phyloP scores from a whole-genome alignment of 2,113 vertebrate species.

The Tursiops truncatus region DNA sequence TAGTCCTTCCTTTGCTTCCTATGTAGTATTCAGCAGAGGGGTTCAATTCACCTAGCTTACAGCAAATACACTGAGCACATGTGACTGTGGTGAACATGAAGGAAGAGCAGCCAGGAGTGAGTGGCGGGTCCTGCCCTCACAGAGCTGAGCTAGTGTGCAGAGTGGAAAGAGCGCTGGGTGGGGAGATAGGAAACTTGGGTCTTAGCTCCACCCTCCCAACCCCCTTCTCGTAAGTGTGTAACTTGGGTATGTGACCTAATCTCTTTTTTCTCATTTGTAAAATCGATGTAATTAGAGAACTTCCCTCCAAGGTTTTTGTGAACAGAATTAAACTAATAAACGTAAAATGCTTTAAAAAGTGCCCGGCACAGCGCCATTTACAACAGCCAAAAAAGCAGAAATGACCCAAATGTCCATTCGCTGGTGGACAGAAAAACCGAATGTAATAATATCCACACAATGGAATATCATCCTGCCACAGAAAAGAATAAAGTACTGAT shows the following conservation, averaged over 20 bases:
- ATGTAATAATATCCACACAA: no score
- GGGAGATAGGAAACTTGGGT: background rate
- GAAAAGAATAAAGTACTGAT: background rate
- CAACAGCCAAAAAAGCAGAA: background rate
- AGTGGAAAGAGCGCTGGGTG: accelerated
- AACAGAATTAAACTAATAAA: background rate
- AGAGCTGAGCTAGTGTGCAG: background rate
- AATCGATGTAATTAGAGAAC: background rate
- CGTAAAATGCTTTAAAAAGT: background rate
- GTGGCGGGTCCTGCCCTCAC: accelerated
- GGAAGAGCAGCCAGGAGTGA: background rate
- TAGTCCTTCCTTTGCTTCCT: background rate
- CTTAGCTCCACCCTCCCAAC: background rate
- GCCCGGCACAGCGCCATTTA: background rate
- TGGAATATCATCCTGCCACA: background rate
- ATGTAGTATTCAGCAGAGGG: background rate
- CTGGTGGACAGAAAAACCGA: background rate
- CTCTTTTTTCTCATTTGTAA: background rate
- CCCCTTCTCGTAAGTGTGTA: background rate
- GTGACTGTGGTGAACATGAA: background rate
- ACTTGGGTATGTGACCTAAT: background rate
- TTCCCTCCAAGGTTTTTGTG: background rate
- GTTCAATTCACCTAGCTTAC: background rate
- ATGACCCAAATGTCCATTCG: background rate
- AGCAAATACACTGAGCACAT: background rate